Percentiles rank a stretch among this genome's conserved stretches.
phyloP scores from a whole-genome alignment of 2,888 invertebrate genomes.

The Erebia epiphron region DNA sequence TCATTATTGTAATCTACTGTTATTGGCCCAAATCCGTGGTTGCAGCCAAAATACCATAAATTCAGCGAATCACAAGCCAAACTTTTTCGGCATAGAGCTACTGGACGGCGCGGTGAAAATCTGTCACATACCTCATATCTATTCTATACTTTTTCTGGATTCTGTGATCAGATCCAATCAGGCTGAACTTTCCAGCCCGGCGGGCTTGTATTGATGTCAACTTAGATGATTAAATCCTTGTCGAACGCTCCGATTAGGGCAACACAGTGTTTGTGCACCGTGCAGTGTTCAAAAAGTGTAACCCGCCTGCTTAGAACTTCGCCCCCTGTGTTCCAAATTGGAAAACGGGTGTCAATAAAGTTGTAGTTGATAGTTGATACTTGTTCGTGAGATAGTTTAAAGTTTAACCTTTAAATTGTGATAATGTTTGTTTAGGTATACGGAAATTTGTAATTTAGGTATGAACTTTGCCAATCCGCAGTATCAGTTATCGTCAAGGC shows the following conservation, averaged over 20 bases:
- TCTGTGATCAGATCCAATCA: constrained; percentile 24
- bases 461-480: too few relatives aligned
- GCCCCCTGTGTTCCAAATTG: constrained; percentile 17
- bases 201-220: constrained; percentile 30
- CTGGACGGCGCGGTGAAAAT: too few relatives aligned
- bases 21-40: too few relatives aligned
- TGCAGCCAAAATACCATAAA: too few relatives aligned
- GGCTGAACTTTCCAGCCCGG: constrained; percentile 28
- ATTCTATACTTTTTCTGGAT: constrained; percentile 4
- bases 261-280: constrained; percentile 21
- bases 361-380: constrained; percentile 16
- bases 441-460: neutral
- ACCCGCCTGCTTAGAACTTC: constrained; percentile 23
- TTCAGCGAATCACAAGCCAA: too few relatives aligned
- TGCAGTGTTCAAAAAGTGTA: constrained; percentile 22
- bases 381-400: constrained; percentile 3
- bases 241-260: constrained; percentile 32
- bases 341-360: constrained; percentile 26
- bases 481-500: too few relatives aligned
- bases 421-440: neutral
- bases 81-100: too few relatives aligned
- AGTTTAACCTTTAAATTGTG: constrained; percentile 8
- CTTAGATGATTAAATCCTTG: constrained; percentile 29
- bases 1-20: too few relatives aligned
- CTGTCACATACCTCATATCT: too few relatives aligned